A percentile compares a stretch with the other conserved stretches of the same genome.
phyloP scores from a whole-genome alignment of 1,140 invertebrate species.

The Drosophila seguyi region DNA sequence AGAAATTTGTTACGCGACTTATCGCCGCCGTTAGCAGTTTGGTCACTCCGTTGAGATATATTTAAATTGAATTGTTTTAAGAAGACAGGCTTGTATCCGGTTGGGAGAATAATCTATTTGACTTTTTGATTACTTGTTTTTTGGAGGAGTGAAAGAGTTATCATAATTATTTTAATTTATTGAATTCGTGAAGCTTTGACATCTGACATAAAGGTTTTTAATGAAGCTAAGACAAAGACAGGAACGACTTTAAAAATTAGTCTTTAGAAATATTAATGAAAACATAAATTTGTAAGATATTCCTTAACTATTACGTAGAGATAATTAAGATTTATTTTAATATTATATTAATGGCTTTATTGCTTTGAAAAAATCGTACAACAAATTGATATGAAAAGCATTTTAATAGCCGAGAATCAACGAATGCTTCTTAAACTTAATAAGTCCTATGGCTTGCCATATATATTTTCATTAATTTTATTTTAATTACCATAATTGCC shows the following conservation, averaged over 20 bases:
- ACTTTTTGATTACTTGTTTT: neutral
- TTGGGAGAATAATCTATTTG: conserved; percentile 18
- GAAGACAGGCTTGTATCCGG: conserved; percentile 20
- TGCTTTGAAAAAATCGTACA: neutral
- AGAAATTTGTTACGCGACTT: conserved; percentile 68
- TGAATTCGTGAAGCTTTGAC: neutral
- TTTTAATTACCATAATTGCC: too few relatives aligned
- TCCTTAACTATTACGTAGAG: neutral
- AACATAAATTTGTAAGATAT: too few relatives aligned
- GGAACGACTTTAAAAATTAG: too few relatives aligned
- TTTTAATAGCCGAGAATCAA: neutral
- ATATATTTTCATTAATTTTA: too few relatives aligned
- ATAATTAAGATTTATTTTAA: neutral
- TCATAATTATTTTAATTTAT: neutral
- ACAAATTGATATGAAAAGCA: fast-evolving
- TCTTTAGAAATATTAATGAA: too few relatives aligned
- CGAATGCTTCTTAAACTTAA: neutral
- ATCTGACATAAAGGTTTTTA: neutral
- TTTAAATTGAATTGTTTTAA: conserved; percentile 46
- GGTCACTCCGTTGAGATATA: conserved; percentile 50
- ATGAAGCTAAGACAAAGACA: too few relatives aligned
- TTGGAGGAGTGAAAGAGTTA: neutral
- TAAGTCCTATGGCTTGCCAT: too few relatives aligned
- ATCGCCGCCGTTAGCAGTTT: conserved; percentile 53
- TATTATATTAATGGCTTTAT: neutral